Conservation (phyloP, 2,797 vertebrate genomes). For the Phalloptychus januarius region DNA sequence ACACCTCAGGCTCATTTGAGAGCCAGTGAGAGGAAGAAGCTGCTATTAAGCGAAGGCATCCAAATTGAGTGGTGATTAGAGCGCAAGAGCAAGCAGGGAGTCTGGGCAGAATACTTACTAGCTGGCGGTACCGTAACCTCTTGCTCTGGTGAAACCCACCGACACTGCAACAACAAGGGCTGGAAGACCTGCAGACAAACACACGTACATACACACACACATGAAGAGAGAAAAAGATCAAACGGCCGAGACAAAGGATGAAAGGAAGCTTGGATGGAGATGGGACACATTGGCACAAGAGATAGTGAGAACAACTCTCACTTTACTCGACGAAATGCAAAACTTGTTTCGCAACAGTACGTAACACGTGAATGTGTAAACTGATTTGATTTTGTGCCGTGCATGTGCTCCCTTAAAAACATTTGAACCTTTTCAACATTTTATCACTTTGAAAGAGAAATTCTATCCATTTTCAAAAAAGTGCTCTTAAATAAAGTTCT, state of each 20-base stretch:
- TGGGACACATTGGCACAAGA: slow-evolving; percentile 16
- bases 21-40: neutral
- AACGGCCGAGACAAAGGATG: slow-evolving; percentile 31
- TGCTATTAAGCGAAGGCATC: slow-evolving; percentile 9
- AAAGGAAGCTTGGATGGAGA: slow-evolving; percentile 28
- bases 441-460: neutral
- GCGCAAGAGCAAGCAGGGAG: neutral
- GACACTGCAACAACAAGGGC: slow-evolving; percentile 97
- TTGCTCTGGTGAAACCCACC: slow-evolving; percentile 96
- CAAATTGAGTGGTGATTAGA: slow-evolving; percentile 3
- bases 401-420: neutral
- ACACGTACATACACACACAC: slow-evolving; percentile 1
- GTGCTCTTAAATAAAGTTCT: neutral
- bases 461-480: neutral
- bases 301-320: slow-evolving; percentile 19
- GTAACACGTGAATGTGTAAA: slow-evolving; percentile 42
- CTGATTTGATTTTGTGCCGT: slow-evolving; percentile 11
- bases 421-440: neutral
- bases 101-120: slow-evolving; percentile 86
- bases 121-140: slow-evolving; percentile 96
- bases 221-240: slow-evolving; percentile 15
- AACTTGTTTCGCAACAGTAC: slow-evolving; percentile 44
- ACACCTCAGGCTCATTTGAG: neutral
- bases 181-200: slow-evolving; percentile 87
- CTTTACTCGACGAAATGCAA: slow-evolving; percentile 46